Percentiles rank a stretch among this genome's conserved stretches.
These are phyloP conservation scores for Pandemis cinnamomeana DNA, from an alignment of 2,888 invertebrate species.

Conservation along the genomic window DNA sequence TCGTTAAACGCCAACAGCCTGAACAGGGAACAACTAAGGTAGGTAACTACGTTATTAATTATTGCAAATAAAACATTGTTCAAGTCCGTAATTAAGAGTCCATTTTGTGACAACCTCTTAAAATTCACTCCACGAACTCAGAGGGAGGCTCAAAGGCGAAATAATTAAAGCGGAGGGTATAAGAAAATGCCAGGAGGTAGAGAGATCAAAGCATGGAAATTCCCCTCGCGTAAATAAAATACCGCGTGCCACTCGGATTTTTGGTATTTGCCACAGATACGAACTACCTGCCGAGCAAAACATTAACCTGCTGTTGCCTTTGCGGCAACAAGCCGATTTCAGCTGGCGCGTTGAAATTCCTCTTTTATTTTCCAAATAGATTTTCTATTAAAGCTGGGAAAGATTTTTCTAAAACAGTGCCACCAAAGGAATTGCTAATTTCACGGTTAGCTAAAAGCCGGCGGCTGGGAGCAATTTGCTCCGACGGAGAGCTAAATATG, in stretches of 20 bases:
- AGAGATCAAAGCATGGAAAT: slow-evolving; percentile 77
- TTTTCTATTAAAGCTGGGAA: slow-evolving; percentile 17
- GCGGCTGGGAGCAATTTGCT: slow-evolving; percentile 26
- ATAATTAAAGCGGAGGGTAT: slow-evolving; percentile 80
- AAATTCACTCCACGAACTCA: slow-evolving; percentile 76
- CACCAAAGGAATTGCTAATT: slow-evolving; percentile 26
- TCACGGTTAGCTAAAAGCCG: slow-evolving; percentile 23
- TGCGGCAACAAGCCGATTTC: slow-evolving; percentile 20
- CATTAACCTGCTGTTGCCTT: slow-evolving; percentile 33
- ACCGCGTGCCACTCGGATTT: slow-evolving; percentile 63
- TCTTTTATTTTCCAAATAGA: slow-evolving; percentile 21
- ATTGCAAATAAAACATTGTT: slow-evolving; percentile 75
- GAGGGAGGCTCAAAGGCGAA: slow-evolving; percentile 77
- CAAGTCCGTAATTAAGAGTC: slow-evolving; percentile 77
- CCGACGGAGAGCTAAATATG: slow-evolving; percentile 35
- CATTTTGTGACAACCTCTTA: slow-evolving; percentile 81
- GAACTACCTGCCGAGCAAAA: slow-evolving; percentile 42
- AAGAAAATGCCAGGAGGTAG: slow-evolving; percentile 75
- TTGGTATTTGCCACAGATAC: slow-evolving; percentile 54
- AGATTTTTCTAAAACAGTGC: slow-evolving; percentile 28
- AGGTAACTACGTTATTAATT: slow-evolving; percentile 68
- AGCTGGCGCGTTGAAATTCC: slow-evolving; percentile 23
- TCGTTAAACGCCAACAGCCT: slow-evolving; percentile 45
- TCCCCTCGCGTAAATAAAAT: slow-evolving; percentile 73
- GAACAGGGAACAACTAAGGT: slow-evolving; percentile 46